These are phyloP conservation scores for Ammospiza nelsoni DNA, from an alignment of 2,113 vertebrate species.

Conservation along the genomic window DNA sequence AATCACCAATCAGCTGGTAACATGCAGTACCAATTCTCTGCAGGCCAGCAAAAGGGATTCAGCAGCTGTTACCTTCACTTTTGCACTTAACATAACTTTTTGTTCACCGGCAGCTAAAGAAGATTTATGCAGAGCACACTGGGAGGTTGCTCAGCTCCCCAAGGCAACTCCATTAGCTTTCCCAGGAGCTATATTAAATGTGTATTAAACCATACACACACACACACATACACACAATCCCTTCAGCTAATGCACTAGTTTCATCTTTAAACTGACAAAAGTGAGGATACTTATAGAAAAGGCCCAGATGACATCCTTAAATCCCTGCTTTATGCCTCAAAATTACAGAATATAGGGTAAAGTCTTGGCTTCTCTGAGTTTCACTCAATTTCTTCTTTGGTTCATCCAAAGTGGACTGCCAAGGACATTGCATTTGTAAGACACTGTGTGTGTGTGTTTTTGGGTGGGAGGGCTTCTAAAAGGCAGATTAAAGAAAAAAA, in stretches of 20 bases:
- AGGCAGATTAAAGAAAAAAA: not conserved
- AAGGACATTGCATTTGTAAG: not conserved
- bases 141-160: slow-evolving; percentile 71
- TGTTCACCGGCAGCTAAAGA: slow-evolving; percentile 75
- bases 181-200: slow-evolving; percentile 70
- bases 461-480: not conserved
- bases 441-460: not conserved
- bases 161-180: slow-evolving; percentile 74
- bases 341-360: not conserved
- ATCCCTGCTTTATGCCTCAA: not conserved
- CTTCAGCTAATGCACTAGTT: slow-evolving; percentile 27
- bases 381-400: slow-evolving; percentile 23
- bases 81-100: slow-evolving; percentile 76
- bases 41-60: slow-evolving; percentile 70
- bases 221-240: not conserved
- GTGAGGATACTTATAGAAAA: not conserved
- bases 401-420: not conserved
- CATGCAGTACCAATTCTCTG: slow-evolving; percentile 55
- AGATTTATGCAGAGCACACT: slow-evolving; percentile 69
- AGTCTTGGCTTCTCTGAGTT: slow-evolving; percentile 28
- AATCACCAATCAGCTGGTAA: slow-evolving; percentile 67
- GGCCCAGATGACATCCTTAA: not conserved
- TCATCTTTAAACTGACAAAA: slow-evolving; percentile 24
- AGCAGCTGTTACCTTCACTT: slow-evolving; percentile 76
- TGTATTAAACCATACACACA: slow-evolving; percentile 49